Evolutionary conservation across 2,113 vertebrate species (phyloP).

Genomic region (Gallinago media): DNA sequence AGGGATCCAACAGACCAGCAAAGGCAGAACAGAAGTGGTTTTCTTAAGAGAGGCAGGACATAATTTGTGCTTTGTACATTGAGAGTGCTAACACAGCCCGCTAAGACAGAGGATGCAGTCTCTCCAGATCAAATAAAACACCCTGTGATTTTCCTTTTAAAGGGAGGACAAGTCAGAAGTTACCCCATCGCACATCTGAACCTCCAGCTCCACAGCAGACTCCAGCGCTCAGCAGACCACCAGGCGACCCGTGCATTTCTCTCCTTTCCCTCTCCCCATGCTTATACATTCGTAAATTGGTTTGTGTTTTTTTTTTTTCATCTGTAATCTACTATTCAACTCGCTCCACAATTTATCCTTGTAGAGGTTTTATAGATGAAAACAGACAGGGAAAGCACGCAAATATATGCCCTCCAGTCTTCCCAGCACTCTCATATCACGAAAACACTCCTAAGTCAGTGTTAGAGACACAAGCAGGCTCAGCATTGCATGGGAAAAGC

Average conservation of each 20-base stretch:
- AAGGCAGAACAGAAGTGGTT: slow-evolving; percentile 6
- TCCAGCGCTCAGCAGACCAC: background rate
- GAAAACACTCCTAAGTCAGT: background rate
- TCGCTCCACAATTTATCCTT: background rate
- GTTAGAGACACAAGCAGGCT: background rate
- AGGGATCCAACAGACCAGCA: background rate
- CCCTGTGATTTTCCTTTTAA: background rate
- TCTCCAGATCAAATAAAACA: background rate
- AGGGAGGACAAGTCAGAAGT: background rate
- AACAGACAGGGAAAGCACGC: background rate
- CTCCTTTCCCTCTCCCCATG: background rate
- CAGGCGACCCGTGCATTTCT: accelerated
- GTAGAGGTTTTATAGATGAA: background rate
- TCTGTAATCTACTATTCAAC: background rate
- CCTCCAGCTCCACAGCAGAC: background rate
- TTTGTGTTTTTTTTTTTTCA: background rate
- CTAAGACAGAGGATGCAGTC: background rate
- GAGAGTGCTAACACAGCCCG: background rate
- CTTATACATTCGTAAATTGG: background rate
- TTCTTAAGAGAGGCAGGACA: background rate
- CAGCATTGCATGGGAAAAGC: background rate
- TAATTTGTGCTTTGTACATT: slow-evolving; percentile 33
- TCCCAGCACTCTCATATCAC: background rate
- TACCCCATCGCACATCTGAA: background rate
- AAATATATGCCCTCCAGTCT: background rate